Evolutionary conservation across 2,888 invertebrate species (phyloP).

Genomic region (Orthosia gracilis): DNA sequence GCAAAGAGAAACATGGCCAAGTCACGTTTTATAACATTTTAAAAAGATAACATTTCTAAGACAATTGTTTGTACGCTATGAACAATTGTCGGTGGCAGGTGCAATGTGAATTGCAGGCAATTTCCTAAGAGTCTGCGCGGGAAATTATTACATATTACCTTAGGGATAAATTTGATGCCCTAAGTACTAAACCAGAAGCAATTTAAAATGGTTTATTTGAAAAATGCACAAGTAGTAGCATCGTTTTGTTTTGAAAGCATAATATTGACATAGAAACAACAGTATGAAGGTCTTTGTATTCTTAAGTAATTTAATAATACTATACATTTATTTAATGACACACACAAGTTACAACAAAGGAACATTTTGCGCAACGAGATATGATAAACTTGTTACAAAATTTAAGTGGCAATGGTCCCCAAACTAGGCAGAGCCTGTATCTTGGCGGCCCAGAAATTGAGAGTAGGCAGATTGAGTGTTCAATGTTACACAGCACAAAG

Average conservation of each 20-base stretch:
- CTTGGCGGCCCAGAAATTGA: too few relatives aligned
- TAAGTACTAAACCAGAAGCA: slow-evolving; percentile 49
- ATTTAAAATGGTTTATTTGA: slow-evolving; percentile 57
- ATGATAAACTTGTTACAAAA: too few relatives aligned
- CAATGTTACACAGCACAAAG: too few relatives aligned
- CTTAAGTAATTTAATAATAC: too few relatives aligned
- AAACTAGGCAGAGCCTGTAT: too few relatives aligned
- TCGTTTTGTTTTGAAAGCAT: neutral
- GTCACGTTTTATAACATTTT: slow-evolving; percentile 17
- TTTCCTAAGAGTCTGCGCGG: slow-evolving; percentile 68
- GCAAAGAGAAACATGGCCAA: neutral
- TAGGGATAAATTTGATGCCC: slow-evolving; percentile 64
- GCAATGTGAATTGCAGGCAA: slow-evolving; percentile 71
- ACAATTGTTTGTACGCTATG: slow-evolving; percentile 66
- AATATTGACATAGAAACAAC: neutral
- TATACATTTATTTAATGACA: too few relatives aligned
- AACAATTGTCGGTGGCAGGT: slow-evolving; percentile 72
- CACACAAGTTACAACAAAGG: too few relatives aligned
- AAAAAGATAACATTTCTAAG: slow-evolving; percentile 42
- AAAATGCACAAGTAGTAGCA: slow-evolving; percentile 22
- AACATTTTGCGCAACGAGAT: too few relatives aligned
- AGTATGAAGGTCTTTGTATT: too few relatives aligned
- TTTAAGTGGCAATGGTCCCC: too few relatives aligned
- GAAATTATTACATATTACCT: slow-evolving; percentile 70
- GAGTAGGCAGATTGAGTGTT: too few relatives aligned